Evolutionary conservation across 2,888 invertebrate genomes (phyloP).

Genomic region (Beris chalybata): DNA sequence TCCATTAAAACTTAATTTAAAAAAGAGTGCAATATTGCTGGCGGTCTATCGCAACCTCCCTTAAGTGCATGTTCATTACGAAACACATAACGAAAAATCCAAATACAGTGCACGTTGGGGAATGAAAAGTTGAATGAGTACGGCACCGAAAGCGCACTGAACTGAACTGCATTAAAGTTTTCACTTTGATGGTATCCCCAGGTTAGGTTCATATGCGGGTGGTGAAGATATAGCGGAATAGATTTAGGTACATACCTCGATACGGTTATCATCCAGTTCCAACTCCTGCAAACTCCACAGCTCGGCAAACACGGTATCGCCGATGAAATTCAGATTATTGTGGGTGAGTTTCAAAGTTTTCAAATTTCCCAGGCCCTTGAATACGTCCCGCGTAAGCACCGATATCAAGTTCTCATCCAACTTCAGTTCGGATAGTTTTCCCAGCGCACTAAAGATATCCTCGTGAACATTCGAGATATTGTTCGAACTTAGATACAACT

Average conservation of each 20-base stretch:
- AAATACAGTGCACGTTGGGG: conserved; percentile 13
- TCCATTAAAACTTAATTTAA: conserved; percentile 19
- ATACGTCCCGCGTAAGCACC: conserved; percentile 74
- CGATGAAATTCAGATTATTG: conserved; percentile 76
- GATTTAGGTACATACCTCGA: conserved; percentile 58
- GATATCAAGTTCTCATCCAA: conserved; percentile 76
- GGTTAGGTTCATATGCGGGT: no score
- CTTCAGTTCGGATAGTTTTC: conserved; percentile 76
- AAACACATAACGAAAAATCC: conserved; percentile 4
- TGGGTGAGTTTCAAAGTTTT: conserved; percentile 72
- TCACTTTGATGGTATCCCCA: conserved; percentile 28
- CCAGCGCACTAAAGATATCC: conserved; percentile 75
- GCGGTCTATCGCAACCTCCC: conserved; percentile 11
- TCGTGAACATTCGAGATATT: conserved; percentile 82
- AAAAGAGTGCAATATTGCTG: conserved; percentile 7
- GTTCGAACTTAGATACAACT: conserved; percentile 82
- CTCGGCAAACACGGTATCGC: conserved; percentile 78
- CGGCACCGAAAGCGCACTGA: conserved; percentile 1
- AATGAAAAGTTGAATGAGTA: conserved; percentile 20
- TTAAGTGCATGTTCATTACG: conserved; percentile 15
- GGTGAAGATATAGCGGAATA: no score
- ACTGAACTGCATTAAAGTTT: conserved; percentile 25
- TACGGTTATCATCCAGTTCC: conserved; percentile 68
- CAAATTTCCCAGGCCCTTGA: conserved; percentile 74
- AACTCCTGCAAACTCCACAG: conserved; percentile 73